Base-by-base conservation (phyloP, 2,797 vertebrate species). In the Lepus oiostolus region DNA sequence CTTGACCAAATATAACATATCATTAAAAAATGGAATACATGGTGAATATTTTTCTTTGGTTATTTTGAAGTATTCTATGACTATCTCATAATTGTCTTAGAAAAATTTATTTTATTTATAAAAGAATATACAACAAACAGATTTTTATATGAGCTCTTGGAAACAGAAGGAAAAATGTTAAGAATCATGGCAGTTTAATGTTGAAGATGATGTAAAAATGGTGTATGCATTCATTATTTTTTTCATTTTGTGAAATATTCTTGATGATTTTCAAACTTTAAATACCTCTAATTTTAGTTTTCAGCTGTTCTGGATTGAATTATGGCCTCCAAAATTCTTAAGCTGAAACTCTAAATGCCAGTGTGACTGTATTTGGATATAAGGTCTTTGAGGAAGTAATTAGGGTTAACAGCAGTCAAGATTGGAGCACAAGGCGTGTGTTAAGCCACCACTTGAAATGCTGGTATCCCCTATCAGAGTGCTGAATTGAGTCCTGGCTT, bases 91-190 rank as follows among this genome's bases (percentile, higher is more conserved):
- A 52, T 26, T 30, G 2, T 47, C 4, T 19, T 62, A 87, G 74
- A 74, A 50, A 74, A 85, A 71, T 52, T 86, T 77, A 92, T 79
- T 82, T 86, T 32, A 68, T 58, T 75, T 75, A 65, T 70, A 94
- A 91, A 26, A 11, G 35, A 68, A 65, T 83, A 38, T 3, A 82
- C 7, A 71, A n/a, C 7, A 60, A 47, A 14, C 2, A 88, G 7
- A 60, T 75, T 83, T 88, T 87, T 32, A 74, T 80, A 14, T 83
- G 10, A 16, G 24, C 5, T 83, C 42, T 80, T 81, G 32, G 13
- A 10, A 75, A 47, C n/a, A 89, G 60, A 80, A 65, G 35, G 14
- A 79, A 94, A 90, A 35, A 24, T 35, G 12, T 10, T 58, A 75
- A 80, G n/a, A 70, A 62, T 79, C 16, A 77, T n/a, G 68, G 0